A percentile compares a stretch with the other conserved stretches of the same genome.
These are phyloP conservation scores for Bombus polaris DNA, from an alignment of 1,140 invertebrate genomes.

Conservation along the genomic window DNA sequence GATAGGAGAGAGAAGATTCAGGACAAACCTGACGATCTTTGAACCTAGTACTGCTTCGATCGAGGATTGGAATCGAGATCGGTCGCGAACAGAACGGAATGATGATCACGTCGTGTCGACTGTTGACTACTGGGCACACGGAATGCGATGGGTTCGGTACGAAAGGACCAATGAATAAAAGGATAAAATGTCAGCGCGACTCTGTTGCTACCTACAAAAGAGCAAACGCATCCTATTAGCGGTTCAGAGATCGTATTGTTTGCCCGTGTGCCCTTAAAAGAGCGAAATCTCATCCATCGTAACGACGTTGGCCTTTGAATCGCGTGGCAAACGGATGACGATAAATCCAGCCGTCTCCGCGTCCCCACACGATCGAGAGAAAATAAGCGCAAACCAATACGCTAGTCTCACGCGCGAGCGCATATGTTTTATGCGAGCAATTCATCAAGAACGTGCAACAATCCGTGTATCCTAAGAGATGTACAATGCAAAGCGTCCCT, in stretches of 20 bases:
- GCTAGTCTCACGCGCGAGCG: not conserved
- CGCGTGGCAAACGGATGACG: conserved; percentile 49
- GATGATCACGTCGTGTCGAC: not conserved
- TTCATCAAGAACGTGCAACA: conserved; percentile 22
- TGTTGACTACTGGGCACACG: conserved; percentile 59
- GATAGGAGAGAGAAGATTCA: not conserved
- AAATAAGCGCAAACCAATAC: conserved; percentile 66
- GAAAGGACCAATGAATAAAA: conserved; percentile 60
- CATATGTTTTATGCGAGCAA: not conserved
- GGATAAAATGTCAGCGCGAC: conserved; percentile 72
- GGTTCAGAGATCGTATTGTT: conserved; percentile 76
- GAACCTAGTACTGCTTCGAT: not conserved
- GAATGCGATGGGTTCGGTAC: conserved; percentile 77
- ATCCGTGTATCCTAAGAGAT: not conserved
- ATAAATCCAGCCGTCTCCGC: conserved; percentile 54
- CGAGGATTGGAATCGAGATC: conserved; percentile 22
- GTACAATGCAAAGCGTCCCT: not conserved
- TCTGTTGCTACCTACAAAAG: conserved; percentile 60
- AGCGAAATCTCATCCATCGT: conserved; percentile 69
- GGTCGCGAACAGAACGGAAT: not conserved
- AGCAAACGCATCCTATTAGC: conserved; percentile 78
- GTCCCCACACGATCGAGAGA: not conserved
- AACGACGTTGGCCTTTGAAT: conserved; percentile 77
- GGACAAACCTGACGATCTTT: not conserved
- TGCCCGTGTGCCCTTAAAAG: conserved; percentile 65